Conservation (phyloP, 2,113 vertebrate species). For the Monopterus albus region DNA sequence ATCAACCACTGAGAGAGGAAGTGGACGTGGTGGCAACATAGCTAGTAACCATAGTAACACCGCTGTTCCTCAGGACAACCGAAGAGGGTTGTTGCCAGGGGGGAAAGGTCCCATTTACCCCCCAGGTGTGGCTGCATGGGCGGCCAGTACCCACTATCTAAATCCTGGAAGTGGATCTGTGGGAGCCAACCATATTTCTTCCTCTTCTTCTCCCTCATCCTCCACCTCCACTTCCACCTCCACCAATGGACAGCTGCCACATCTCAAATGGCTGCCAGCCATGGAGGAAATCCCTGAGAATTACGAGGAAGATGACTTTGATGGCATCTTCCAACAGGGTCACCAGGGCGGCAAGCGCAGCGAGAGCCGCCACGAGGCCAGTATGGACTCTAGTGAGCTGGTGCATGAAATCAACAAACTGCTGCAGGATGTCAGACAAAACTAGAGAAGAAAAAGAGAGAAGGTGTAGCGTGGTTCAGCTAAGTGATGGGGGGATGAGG, state of each 20-base stretch:
- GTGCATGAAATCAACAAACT: conserved; percentile 98
- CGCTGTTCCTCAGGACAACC: conserved; percentile 86
- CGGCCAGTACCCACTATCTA: conserved; percentile 94
- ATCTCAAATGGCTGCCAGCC: conserved; percentile 96
- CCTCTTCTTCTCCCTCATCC: conserved; percentile 32
- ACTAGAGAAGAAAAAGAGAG: conserved; percentile 72
- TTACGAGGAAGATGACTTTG: conserved; percentile 96
- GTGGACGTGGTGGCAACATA: conserved; percentile 46
- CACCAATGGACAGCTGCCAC: conserved; percentile 83
- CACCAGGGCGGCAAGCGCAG: conserved; percentile 82
- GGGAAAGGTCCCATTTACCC: conserved; percentile 88
- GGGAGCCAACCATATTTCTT: conserved; percentile 60
- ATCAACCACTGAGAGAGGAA: conserved; percentile 72
- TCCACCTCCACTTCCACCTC: conserved; percentile 39
- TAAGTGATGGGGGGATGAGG: not conserved
- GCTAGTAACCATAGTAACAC: conserved; percentile 63
- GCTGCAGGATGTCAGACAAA: conserved; percentile 94
- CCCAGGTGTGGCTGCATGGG: conserved; percentile 93
- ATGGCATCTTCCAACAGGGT: conserved; percentile 88
- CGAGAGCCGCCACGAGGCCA: conserved; percentile 89
- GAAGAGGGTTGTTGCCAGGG: conserved; percentile 87
- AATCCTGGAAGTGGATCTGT: conserved; percentile 85
- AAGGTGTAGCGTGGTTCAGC: conserved; percentile 20
- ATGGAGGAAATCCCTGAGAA: conserved; percentile 99
- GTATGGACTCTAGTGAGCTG: conserved; percentile 93